A percentile compares a stretch with the other conserved stretches of the same genome.
Conservation (phyloP, 2,113 vertebrate genomes). For the Micromys minutus region DNA sequence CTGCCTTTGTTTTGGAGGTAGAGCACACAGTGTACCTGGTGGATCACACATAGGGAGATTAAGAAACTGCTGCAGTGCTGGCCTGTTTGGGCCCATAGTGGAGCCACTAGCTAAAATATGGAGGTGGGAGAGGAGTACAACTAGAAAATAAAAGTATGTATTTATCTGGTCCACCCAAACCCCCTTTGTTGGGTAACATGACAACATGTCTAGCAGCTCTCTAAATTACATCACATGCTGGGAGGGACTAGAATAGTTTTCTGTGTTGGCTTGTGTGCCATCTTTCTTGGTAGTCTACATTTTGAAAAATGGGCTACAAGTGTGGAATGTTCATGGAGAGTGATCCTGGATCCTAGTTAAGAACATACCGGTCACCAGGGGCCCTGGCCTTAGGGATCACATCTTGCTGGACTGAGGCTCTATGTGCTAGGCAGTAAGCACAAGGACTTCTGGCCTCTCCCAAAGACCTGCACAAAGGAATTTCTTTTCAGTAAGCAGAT, state of each 20-base stretch:
- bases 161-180: not conserved
- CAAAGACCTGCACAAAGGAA: not conserved
- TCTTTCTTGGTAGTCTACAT: not conserved
- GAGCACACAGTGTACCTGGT: not conserved
- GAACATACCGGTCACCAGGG: not conserved
- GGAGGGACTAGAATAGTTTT: too few species aligned
- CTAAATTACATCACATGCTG: too few species aligned
- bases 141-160: not conserved
- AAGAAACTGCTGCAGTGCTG: rapidly evolving
- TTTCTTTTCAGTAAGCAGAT: not conserved
- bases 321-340: not conserved
- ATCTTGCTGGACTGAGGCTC: not conserved
- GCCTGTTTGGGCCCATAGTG: not conserved
- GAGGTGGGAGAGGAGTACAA: not conserved
- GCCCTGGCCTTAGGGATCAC: not conserved
- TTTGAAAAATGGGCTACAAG: not conserved
- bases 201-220: not conserved
- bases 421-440: not conserved
- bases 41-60: not conserved
- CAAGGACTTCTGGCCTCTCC: not conserved
- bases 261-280: not conserved
- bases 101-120: not conserved
- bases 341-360: too few species aligned
- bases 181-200: rapidly evolving
- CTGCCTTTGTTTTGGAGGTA: not conserved